Evolutionary conservation across 2,113 vertebrate species (phyloP), one percentile per base, ranked within the genome.

Genomic region (Paradoxurus hermaphroditus): DNA sequence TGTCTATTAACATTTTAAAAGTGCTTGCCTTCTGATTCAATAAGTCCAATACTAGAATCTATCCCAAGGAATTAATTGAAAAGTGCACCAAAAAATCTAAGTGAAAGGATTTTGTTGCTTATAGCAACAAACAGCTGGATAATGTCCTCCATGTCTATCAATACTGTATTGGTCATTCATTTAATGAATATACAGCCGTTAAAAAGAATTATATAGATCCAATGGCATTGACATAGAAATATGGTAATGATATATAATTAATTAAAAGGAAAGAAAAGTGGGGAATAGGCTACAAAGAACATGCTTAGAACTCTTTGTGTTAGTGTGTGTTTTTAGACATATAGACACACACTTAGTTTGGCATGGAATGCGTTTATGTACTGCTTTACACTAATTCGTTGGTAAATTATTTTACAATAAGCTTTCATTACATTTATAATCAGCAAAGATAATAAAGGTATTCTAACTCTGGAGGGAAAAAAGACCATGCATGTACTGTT

Each of bases 1-100:
- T 91, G 79, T 59, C 77, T 90, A 51, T 93, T 77, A 91, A 95
- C 44, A 95, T 92, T 86, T 75, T 86, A 75, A 65, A 85, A 68
- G 31, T 70, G 34, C 19, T 36, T 92, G 41, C 21, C 41, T 44
- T 96, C 87, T 86, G 70, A 67, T 56, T 25, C 36, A 75, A 49
- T 29, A 63, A 59, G 19, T 81, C 29, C 21, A 87, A 39, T 44
- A 51, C 15, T 75, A 68, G 49, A 84, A 19, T 90, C 46, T 85
- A 84, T 77, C 10, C 36, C 91, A 73, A 96, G 10, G 21, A 81
- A 92, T 81, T 94, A 94, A 90, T 31, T 90, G 9, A 70, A 91
- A 94, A 75, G 10, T 31, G 31, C 67, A 68, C 25, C 41, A 44
- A 87, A 86, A 73, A 70, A 49, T 62, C 4, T 84, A 92, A 96